A percentile compares a stretch with the other conserved stretches of the same genome.
phyloP scores from a whole-genome alignment of 2,888 invertebrate genomes.

The Ptychoptera contaminata region DNA sequence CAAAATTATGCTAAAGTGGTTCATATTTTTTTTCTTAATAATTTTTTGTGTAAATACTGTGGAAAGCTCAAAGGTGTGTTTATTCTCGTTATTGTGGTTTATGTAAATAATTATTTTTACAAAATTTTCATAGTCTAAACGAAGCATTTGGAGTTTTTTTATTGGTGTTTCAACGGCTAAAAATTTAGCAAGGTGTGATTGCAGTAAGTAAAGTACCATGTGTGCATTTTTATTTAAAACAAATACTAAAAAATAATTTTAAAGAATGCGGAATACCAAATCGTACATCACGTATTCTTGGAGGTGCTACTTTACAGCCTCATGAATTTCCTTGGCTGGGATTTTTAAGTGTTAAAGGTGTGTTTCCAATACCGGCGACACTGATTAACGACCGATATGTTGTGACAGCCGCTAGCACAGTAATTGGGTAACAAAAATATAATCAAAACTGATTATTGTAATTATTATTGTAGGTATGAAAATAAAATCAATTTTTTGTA shows the following conservation, averaged over 20 bases:
- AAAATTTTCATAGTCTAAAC: too few relatives aligned
- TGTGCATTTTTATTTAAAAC: background rate
- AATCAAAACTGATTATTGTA: background rate
- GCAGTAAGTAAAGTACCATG: background rate
- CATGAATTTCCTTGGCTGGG: conserved; percentile 29
- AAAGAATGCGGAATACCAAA: conserved; percentile 35
- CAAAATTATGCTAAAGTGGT: too few relatives aligned
- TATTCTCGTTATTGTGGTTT: too few relatives aligned
- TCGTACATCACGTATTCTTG: conserved; percentile 29
- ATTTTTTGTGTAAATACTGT: too few relatives aligned
- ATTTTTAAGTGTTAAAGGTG: conserved; percentile 12
- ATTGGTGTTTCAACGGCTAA: too few relatives aligned
- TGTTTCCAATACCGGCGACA: conserved; percentile 37
- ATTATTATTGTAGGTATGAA: background rate
- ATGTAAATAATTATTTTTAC: too few relatives aligned
- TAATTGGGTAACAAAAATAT: conserved; percentile 30
- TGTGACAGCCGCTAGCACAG: conserved; percentile 36
- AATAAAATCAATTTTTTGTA: conserved; percentile 13
- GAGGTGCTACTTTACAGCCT: conserved; percentile 32
- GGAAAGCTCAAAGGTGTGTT: too few relatives aligned
- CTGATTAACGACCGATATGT: conserved; percentile 42
- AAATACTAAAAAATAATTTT: conserved; percentile 5
- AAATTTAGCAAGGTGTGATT: too few relatives aligned
- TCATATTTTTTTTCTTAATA: too few relatives aligned
- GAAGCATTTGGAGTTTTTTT: too few relatives aligned